These are phyloP conservation scores for Erinaceus europaeus DNA, from an alignment of 2,113 vertebrate species.

Conservation along the genomic window DNA sequence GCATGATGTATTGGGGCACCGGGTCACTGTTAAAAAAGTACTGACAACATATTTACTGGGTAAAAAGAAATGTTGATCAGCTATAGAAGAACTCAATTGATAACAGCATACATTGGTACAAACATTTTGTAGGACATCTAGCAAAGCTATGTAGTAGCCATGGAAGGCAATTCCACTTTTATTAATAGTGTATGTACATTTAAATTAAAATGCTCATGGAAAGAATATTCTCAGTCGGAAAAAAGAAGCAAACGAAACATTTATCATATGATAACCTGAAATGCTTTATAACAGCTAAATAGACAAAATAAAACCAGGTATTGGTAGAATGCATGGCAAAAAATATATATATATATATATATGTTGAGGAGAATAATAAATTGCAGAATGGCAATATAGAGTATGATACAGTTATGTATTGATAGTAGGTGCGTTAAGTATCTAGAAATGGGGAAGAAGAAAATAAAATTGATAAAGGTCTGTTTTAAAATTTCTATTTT, in stretches of 20 bases:
- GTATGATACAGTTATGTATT: neutral
- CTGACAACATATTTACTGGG: neutral
- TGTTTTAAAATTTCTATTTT: no score
- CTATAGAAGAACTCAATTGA: neutral
- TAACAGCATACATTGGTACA: neutral
- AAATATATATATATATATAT: no score
- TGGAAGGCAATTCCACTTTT: neutral
- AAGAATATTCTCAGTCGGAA: neutral
- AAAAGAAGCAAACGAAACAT: neutral
- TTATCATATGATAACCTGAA: no score
- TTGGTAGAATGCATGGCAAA: neutral
- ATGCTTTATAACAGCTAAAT: neutral
- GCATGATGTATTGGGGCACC: neutral
- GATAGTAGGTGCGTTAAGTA: no score
- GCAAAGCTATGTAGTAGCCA: neutral
- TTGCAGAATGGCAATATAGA: neutral
- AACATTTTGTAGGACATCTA: neutral
- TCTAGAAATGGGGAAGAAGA: neutral
- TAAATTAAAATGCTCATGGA: neutral
- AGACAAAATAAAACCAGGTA: neutral
- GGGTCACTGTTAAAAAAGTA: neutral
- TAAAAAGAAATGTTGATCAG: neutral
- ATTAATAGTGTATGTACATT: neutral
- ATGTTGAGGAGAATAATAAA: neutral
- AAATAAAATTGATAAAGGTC: neutral